Evolutionary conservation across 1,140 invertebrate species (phyloP), one percentile per base, ranked within the genome.

Genomic region (Trichoplusia ni): DNA sequence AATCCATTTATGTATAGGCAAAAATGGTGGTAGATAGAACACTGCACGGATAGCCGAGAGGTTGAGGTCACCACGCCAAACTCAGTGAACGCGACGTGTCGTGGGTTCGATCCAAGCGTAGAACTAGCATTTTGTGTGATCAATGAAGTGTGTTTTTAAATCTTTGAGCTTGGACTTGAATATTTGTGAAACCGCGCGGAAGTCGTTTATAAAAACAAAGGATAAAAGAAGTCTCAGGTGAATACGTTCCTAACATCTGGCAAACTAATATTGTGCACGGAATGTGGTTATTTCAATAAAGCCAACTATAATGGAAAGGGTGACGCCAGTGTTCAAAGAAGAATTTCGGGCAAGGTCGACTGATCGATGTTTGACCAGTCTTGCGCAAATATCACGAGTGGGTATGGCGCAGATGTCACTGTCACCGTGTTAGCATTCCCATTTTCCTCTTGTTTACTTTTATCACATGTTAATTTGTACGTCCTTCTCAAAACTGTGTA

Each of bases 281-380:
- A 60, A 44, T 58, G 56, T 47, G 18, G 42, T 35, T 37, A 47
- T 29, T 47, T 61, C 47, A 47, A 67, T 46, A 64, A 42, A 54
- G 64, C 25, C 31, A 49, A 31, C 8, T 53, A 35, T 29, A 29
- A 35, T 40, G 59, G 21, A 25, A 59, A 61, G 65, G 63, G 62
- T 71, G 73, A 75, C 67, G 62, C 68, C 71, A 61, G 63, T 59
- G 62, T 59, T 73, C 67, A 58, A 65, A 70, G 77, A 82, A 78
- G 79, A 77, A 87, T 84, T 82, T 82, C 84, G 83, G 83, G 84
- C 83, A 86, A 89, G 86, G 86, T 71, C 86, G 71, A 44, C 49
- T 81, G 81, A 81, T 82, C 79, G 75, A 82, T 84, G 82, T 78
- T 76, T 82, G 76, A 46, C 68, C 23, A 65, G 62, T 69, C 67